A percentile compares a stretch with the other conserved stretches of the same genome.
Conservation (phyloP, 2,113 vertebrate genomes). For the Galeopterus variegatus region DNA sequence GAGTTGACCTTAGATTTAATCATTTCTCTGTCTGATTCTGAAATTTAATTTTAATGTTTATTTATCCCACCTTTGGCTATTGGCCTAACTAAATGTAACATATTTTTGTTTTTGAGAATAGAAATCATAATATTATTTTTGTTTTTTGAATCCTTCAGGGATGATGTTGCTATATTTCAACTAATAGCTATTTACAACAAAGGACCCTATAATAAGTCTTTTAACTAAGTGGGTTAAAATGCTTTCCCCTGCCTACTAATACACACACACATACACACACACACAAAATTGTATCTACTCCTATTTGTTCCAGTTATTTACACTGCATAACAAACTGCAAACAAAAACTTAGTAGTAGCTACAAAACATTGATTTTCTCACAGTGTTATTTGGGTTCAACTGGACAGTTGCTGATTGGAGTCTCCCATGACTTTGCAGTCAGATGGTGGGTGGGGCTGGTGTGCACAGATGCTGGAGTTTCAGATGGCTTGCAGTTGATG, state of each 20-base stretch:
- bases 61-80: slow-evolving; percentile 5
- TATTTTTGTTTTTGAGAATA: slow-evolving; percentile 5
- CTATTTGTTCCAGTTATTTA: background rate
- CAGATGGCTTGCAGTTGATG: background rate
- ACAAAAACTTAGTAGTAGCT: background rate
- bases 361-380: background rate
- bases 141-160: background rate
- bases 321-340: background rate
- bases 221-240: background rate
- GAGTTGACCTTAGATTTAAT: background rate
- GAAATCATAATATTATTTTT: background rate
- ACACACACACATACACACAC: background rate
- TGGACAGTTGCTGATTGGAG: background rate
- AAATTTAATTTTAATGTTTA: slow-evolving; percentile 25
- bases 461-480: background rate
- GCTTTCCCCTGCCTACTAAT: background rate
- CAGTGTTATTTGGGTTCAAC: background rate
- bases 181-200: background rate
- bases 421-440: background rate
- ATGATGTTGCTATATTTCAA: background rate
- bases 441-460: background rate
- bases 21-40: slow-evolving; percentile 4
- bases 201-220: background rate
- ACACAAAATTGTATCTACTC: background rate
- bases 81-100: background rate